Base-by-base conservation (phyloP, 1,140 invertebrate species). In the Gonioctena quinquepunctata region DNA sequence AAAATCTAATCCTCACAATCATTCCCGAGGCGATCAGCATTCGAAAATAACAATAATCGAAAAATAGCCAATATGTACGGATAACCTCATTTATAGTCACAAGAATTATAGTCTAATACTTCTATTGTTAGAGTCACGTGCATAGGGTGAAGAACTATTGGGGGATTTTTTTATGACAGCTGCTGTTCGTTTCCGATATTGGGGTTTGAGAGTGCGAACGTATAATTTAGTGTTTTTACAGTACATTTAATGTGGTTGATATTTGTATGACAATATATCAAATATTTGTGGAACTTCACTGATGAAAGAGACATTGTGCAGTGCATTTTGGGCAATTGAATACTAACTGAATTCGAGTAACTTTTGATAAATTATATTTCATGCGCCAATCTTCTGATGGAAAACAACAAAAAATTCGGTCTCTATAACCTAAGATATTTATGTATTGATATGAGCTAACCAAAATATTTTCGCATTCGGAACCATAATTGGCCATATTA, bases 161-260 rank as follows among this genome's bases (percentile, higher is more conserved):
- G 52, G 52, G 52, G 52, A 56, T 56, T 56, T 56, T 54, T 56
- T 56, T 56, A 23, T 56, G 52, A 56, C 52, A 56, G 21, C 52
- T 56, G 52, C 22, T 19, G 52, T 23, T 23, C 21, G 22, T 21
- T 19, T 56, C 22, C 52, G 6, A 56, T 56, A 56, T 23, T 23
- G 22, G 19, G 52, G 52, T 19, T 56, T 56, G 8, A 19, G 22
- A 56, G 22, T 56, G 18, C 52, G 7, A 56, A 56, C 18, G 18
- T 21, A 19, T 56, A 56, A 56, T 56, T 56, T 56, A 23, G 13
- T 11, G 52, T 56, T 56, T 56, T 56, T 56, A 56, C 16, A 23
- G 16, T 56, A 23, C 52, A 42, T 42, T 42, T 42, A 42, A 11
- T n/a, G 33, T n/a, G 33, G 7, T 42, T 42, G 33, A 42, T 42